Percentiles rank a stretch among this genome's conserved stretches.
Evolutionary conservation across 2,797 vertebrate genomes (phyloP).

Genomic region (Brachyalestes nurse): DNA sequence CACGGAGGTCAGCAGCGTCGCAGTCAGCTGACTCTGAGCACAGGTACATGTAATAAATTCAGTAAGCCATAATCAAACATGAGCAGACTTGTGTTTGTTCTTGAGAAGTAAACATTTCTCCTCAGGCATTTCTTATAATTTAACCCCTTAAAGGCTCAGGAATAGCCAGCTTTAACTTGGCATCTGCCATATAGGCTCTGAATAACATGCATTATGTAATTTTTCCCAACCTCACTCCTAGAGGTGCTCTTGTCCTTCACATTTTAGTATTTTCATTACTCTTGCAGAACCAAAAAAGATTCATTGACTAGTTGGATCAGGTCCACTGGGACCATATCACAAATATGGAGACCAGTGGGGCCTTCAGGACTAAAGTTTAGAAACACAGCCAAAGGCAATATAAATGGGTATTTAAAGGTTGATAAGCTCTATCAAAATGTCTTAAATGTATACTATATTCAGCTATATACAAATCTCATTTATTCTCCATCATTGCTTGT

Average conservation of each 20-base stretch:
- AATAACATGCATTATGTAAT: background rate
- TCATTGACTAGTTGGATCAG: too few species aligned
- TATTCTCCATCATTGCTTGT: background rate
- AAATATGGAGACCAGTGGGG: too few species aligned
- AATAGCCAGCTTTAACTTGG: background rate
- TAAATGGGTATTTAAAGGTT: background rate
- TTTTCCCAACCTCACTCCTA: too few species aligned
- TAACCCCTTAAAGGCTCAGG: background rate
- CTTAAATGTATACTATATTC: background rate
- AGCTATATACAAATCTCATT: background rate
- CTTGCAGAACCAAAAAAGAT: too few species aligned
- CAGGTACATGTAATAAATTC: constrained; percentile 25
- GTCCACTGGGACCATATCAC: too few species aligned
- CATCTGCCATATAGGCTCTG: background rate
- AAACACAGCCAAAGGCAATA: too few species aligned
- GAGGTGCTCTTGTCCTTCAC: too few species aligned
- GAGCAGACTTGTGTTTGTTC: background rate
- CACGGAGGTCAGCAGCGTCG: constrained; percentile 75
- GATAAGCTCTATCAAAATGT: background rate
- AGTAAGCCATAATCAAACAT: constrained; percentile 26
- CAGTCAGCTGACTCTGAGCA: constrained; percentile 72
- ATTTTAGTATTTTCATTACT: too few species aligned
- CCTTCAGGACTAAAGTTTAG: too few species aligned
- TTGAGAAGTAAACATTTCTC: constrained; percentile 1
- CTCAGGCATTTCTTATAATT: background rate